Base-by-base conservation (phyloP, 2,113 vertebrate genomes). In the Ictalurus punctatus region DNA sequence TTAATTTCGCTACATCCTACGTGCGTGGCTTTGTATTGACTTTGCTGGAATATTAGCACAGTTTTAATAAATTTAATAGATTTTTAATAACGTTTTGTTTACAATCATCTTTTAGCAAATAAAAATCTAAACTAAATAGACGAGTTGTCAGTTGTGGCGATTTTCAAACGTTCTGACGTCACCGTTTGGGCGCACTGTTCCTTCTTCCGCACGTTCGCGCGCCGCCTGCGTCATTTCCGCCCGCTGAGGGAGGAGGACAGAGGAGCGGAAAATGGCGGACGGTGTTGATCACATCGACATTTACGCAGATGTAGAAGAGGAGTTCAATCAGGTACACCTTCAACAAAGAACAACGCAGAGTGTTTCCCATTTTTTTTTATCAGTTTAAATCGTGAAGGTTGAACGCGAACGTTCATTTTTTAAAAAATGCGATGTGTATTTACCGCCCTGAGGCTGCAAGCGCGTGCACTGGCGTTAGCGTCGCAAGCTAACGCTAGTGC, bases 271-370 rank as follows among this genome's bases (percentile, higher is more conserved):
- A 95, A 99, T 99, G 98, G 98, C 98, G 95, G 98, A 99, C 96
- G 98, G 98, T 89, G 98, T 98, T 93, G 98, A 99, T 95, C 98
- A 99, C 89, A 99, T 99, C 94, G 98, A 99, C 59, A 99, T 99
- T 91, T 99, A 99, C 95, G 98, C 98, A 88, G 98, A 99, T 93
- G 98, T 99, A 79, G 98, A 98, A 92, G 98, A 99, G 92, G 98
- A 99, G 91, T 99, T 99, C 86, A 98, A 95, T 90, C 97, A 99
- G 97, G 98, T 99, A 96, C 12, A 23, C 12, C 4, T 37, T 23
- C n/a, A 82, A 4, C 8, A 58, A 23, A 34, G 0, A 34, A 0
- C 4, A 23, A 59, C 1, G 1, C 3, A 8, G 8, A 21, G 34
- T 21, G 30, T 1, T 44, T 44, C 23, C 14, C 4, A 27, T 4